Conservation (phyloP, 2,113 vertebrate genomes). For the Cariama cristata region DNA sequence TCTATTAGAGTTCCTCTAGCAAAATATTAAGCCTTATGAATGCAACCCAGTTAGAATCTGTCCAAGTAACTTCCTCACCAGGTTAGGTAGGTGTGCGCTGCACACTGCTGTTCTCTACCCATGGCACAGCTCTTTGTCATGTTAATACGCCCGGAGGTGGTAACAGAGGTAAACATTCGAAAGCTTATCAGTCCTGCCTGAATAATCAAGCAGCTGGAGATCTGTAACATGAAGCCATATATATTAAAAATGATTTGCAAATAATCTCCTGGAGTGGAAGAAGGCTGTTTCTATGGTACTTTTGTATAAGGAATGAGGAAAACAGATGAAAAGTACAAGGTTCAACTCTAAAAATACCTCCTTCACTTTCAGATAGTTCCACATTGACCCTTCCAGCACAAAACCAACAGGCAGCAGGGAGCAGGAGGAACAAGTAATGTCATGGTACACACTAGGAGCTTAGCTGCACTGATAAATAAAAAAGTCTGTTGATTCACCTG, state of each 20-base stretch:
- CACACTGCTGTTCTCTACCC: not conserved
- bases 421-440: not conserved
- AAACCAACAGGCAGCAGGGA: not conserved
- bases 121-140: not conserved
- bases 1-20: not conserved
- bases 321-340: constrained; percentile 15
- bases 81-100: not conserved
- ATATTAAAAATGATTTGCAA: constrained; percentile 34
- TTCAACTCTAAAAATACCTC: constrained; percentile 59
- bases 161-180: constrained; percentile 17
- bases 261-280: constrained; percentile 22
- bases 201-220: constrained; percentile 38
- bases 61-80: not conserved
- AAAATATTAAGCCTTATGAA: not conserved
- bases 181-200: constrained; percentile 25
- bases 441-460: not conserved
- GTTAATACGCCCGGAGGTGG: not conserved
- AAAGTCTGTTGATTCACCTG: not conserved
- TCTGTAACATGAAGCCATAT: constrained; percentile 30
- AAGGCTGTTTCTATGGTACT: constrained; percentile 56
- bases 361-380: not conserved
- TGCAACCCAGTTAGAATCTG: not conserved
- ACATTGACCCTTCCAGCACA: not conserved
- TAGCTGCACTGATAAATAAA: not conserved
- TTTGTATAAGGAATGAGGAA: constrained; percentile 22